Base-by-base conservation (phyloP, 1,140 invertebrate genomes). In the Lerema accius region DNA sequence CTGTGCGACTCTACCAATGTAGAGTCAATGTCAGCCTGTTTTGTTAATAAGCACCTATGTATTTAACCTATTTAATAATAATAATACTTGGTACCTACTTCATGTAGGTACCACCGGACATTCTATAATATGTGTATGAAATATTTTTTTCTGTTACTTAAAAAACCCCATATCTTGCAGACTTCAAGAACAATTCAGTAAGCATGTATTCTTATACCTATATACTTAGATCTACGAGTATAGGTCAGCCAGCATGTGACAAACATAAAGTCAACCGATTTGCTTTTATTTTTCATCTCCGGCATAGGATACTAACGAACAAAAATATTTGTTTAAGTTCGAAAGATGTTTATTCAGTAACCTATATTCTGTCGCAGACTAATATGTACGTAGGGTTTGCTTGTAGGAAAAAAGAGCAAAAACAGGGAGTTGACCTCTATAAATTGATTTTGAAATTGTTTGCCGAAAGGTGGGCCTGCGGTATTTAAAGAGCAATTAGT, bases 401-500 rank as follows among this genome's bases (percentile, higher is more conserved):
- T 17, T 61, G 17, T 56, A 13, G 46, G 55, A 78, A 80, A 80
- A 78, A 77, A 59, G 43, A 70, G 67, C 58, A 73, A 82, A 78
- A 70, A 63, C 48, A 65, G 65, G 63, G 71, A 79, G 74, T 78
- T 73, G 73, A 73, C 71, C 71, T 73, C 73, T 73, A 79, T 82
- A 86, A 86, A 87, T 87, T 81, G 80, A 80, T 84, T 85, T 84
- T 66, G 70, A 76, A 82, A 80, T 78, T 89, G 78, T 89, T 87
- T 87, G 75, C 65, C 45, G 61, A 80, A 82, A 84, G 80, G 80
- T 82, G 72, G 74, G 82, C 69, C 65, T 65, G 73, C 72, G 78
- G 80, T 89, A 89, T 89, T 89, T 89, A 89, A 86, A 89, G 83
- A 86, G 84, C 86, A 89, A 89, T 89, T 89, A 89, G 86, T 86